Base-by-base conservation (phyloP, 1,140 invertebrate species). In the Orius laevigatus region DNA sequence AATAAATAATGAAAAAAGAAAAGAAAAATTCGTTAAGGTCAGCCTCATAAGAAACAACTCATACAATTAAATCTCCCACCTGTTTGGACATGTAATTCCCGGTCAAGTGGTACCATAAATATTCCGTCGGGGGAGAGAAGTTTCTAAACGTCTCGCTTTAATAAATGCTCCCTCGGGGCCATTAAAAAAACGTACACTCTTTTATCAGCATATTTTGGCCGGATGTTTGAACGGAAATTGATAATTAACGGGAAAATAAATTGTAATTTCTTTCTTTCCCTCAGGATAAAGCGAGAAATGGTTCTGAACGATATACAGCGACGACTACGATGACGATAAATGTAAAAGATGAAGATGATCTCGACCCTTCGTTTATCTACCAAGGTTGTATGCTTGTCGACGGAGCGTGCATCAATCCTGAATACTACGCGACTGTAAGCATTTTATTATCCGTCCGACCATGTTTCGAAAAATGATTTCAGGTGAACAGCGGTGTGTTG, bases 341-440 rank as follows among this genome's bases (percentile, higher is more conserved):
- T 55, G 76, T 93, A 10, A 74, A 78, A 60, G 87, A 91, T 58
- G 84, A 85, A 19, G 87, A 91, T 56, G 87, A 92, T 61, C 81
- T 88, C 60, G 84, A 88, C 62, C 84, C 84, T 0, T 83, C 81
- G 0, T 88, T 88, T 57, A 81, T 86, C 36, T 87, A 88, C 61
- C 75, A 83, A 54, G 82, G 81, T 4, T 89, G 83, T 55, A 78
- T 76, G 57, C 63, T 81, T 1, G 69, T 78, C 41, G 81, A 86
- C 55, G 81, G 81, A 3, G 74, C 80, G 25, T 86, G 83, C 58
- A 79, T 86, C 42, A 84, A 86, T 64, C 81, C 82, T 0, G 83
- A 87, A 66, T 87, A 87, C 59, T 72, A 71, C 3, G 71, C 78
- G 3, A 73, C 77, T 18, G 76, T 78, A 41, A 2, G 39, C 12